Evolutionary conservation across 2,888 invertebrate species (phyloP).

Genomic region (Phlogophora meticulosa): DNA sequence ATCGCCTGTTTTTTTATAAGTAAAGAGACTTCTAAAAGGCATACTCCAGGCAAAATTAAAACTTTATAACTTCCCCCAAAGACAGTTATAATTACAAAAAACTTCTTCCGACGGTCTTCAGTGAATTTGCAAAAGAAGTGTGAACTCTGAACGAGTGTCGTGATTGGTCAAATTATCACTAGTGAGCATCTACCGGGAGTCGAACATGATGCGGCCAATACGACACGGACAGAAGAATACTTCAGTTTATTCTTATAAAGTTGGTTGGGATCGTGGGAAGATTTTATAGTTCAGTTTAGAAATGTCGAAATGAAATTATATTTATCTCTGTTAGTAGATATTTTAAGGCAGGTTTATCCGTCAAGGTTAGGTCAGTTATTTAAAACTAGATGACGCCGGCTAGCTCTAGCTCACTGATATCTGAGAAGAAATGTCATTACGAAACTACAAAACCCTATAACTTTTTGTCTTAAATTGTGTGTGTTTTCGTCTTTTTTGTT

Average conservation of each 20-base stretch:
- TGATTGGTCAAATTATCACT: constrained; percentile 79
- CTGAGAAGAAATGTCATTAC: no score
- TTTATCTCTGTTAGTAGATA: no score
- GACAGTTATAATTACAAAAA: constrained; percentile 46
- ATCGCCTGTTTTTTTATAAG: no score
- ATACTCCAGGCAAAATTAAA: constrained; percentile 3
- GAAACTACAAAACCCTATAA: no score
- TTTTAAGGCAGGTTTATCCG: no score
- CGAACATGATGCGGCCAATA: constrained; percentile 68
- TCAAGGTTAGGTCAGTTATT: no score
- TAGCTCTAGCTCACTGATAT: no score
- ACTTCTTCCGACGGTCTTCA: constrained; percentile 24
- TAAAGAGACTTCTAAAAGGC: no score
- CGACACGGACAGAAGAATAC: constrained; percentile 67
- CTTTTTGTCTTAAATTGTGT: no score
- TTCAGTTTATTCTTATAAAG: constrained; percentile 21
- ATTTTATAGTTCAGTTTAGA: neutral
- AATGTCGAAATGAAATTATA: neutral
- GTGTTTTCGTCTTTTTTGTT: no score
- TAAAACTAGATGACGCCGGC: no score
- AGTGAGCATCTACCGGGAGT: constrained; percentile 37
- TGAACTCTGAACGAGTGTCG: constrained; percentile 23
- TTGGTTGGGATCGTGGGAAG: neutral
- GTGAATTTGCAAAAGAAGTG: constrained; percentile 37
- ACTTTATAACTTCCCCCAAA: constrained; percentile 20